A percentile compares a stretch with the other conserved stretches of the same genome.
phyloP scores from a whole-genome alignment of 2,888 invertebrate genomes.

The Dolichomitus sp. region DNA sequence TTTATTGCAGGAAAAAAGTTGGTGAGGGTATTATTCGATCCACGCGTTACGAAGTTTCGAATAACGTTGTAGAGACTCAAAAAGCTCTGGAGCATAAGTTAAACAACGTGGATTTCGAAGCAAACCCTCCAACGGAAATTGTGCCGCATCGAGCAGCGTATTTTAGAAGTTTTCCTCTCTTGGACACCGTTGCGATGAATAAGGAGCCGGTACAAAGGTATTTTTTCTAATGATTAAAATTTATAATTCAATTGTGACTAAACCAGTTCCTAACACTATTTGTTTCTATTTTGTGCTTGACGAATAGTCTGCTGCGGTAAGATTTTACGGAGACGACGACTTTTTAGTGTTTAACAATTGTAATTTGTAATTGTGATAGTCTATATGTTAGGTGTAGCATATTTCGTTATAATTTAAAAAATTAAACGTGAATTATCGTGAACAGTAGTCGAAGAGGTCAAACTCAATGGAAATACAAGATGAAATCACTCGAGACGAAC shows the following conservation, averaged over 20 bases:
- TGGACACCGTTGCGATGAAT: slow-evolving; percentile 92
- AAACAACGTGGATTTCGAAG: slow-evolving; percentile 93
- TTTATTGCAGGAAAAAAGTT: slow-evolving; percentile 88
- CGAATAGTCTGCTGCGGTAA: slow-evolving; percentile 84
- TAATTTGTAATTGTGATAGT: slow-evolving; percentile 1
- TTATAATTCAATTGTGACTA: slow-evolving; percentile 1
- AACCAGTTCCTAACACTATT: slow-evolving; percentile 38
- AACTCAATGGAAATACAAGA: slow-evolving; percentile 85
- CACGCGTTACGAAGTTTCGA: slow-evolving; percentile 92
- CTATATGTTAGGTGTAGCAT: not conserved
- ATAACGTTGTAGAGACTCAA: slow-evolving; percentile 90
- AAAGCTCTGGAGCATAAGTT: slow-evolving; percentile 89
- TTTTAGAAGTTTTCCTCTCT: slow-evolving; percentile 94
- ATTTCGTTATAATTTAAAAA: too few relatives aligned
- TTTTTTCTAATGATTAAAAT: slow-evolving; percentile 58
- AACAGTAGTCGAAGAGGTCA: slow-evolving; percentile 83
- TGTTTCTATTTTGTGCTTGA: slow-evolving; percentile 73
- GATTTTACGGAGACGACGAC: slow-evolving; percentile 69
- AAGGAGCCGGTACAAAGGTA: slow-evolving; percentile 91
- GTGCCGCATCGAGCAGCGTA: slow-evolving; percentile 91
- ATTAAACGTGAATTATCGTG: slow-evolving; percentile 38
- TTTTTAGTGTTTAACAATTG: not conserved
- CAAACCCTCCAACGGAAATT: slow-evolving; percentile 93
- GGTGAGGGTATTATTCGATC: slow-evolving; percentile 92
- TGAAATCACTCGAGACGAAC: slow-evolving; percentile 84